Evolutionary conservation across 2,113 vertebrate species (phyloP).

Genomic region (Pseudopodoces humilis): DNA sequence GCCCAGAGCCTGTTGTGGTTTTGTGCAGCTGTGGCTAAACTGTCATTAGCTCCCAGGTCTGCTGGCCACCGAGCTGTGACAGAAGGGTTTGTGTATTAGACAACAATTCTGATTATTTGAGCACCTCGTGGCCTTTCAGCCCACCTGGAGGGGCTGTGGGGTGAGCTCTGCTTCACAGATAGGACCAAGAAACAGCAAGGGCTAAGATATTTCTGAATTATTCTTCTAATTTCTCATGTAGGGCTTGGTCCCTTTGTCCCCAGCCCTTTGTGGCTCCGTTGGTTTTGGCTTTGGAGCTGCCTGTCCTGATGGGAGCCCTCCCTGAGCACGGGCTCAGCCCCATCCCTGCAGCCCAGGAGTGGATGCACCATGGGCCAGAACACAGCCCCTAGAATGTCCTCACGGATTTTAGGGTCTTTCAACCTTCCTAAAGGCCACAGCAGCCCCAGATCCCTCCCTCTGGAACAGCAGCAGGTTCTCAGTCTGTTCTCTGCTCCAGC

Average conservation of each 20-base stretch:
- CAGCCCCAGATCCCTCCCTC: neutral
- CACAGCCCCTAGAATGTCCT: neutral
- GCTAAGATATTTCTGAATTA: neutral
- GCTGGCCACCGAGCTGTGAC: neutral
- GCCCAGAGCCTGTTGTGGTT: neutral
- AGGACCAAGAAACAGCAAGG: neutral
- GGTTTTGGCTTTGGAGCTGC: neutral
- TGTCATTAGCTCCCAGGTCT: neutral
- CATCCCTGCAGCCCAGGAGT: neutral
- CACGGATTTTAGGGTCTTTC: neutral
- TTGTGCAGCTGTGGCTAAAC: neutral
- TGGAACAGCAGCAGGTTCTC: neutral
- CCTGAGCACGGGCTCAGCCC: neutral
- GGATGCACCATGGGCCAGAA: neutral
- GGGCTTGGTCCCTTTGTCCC: neutral
- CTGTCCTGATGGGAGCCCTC: neutral
- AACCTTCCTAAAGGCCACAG: neutral
- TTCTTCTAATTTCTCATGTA: neutral
- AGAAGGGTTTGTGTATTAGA: neutral
- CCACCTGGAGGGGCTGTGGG: fast-evolving
- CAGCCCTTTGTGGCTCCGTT: neutral
- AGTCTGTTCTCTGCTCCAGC: fast-evolving
- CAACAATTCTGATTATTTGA: neutral
- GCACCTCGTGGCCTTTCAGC: fast-evolving
- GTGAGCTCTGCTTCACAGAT: neutral